Percentiles rank a stretch among this genome's conserved stretches.
These are phyloP conservation scores for Peromyscus aztecus DNA, from an alignment of 2,797 vertebrate species.

Conservation along the genomic window DNA sequence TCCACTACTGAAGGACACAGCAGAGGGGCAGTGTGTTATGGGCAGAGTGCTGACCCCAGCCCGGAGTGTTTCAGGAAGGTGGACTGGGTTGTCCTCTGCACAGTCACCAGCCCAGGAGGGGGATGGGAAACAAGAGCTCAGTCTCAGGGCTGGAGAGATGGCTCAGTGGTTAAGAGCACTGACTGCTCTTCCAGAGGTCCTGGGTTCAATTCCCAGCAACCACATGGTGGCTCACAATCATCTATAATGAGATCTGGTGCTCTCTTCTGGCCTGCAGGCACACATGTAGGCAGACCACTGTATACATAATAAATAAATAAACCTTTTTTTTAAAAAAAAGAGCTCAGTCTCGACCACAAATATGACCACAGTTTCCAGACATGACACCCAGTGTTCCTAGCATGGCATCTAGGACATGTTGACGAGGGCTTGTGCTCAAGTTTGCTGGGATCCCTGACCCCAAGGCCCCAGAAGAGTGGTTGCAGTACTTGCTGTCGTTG, in stretches of 20 bases:
- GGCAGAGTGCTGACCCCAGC: not conserved
- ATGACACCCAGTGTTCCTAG: not conserved
- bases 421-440: too few relatives aligned
- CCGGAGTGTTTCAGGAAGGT: not conserved
- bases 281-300: too few relatives aligned
- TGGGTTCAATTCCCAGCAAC: too few relatives aligned
- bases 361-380: not conserved
- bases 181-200: too few relatives aligned
- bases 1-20: fast-evolving
- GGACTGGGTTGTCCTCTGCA: too few relatives aligned
- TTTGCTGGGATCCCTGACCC: not conserved
- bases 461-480: not conserved
- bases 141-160: not conserved
- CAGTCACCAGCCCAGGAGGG: not conserved
- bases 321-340: not conserved
- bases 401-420: not conserved
- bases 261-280: too few relatives aligned
- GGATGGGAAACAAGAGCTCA: not conserved
- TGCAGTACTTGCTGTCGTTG: not conserved
- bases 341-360: not conserved
- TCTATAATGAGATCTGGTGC: too few relatives aligned
- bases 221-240: too few relatives aligned
- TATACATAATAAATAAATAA: too few relatives aligned
- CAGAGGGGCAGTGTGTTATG: not conserved
- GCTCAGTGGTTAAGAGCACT: too few relatives aligned